Evolutionary conservation across 2,113 vertebrate species (phyloP).

Genomic region (Scatophagus argus): DNA sequence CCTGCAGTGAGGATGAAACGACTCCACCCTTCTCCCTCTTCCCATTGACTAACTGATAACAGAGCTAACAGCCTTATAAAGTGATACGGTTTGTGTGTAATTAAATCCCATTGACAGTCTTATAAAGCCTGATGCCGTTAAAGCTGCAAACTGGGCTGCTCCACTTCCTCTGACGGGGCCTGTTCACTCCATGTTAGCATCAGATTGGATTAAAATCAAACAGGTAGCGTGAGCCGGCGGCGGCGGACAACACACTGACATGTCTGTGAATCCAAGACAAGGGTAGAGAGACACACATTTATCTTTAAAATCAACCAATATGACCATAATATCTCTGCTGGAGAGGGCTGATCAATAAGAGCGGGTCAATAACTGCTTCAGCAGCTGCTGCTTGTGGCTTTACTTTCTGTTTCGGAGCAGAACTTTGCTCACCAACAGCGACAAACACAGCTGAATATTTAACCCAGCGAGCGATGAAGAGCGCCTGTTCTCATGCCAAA

Average conservation of each 20-base stretch:
- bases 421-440: slow-evolving; percentile 20
- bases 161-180: background rate
- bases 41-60: slow-evolving; percentile 57
- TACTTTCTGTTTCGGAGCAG: slow-evolving; percentile 26
- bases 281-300: background rate
- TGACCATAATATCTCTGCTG: background rate
- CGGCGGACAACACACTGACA: too few species aligned
- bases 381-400: slow-evolving; percentile 48
- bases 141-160: slow-evolving; percentile 21
- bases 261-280: background rate
- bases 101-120: slow-evolving; percentile 42
- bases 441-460: slow-evolving; percentile 61
- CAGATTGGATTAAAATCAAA: slow-evolving; percentile 18
- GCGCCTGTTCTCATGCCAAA: slow-evolving; percentile 51
- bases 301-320: background rate
- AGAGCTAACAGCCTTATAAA: slow-evolving; percentile 64
- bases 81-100: slow-evolving; percentile 33
- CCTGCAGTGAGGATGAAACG: slow-evolving; percentile 14
- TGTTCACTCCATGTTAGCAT: too few species aligned
- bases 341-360: slow-evolving; percentile 36
- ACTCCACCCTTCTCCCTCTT: background rate
- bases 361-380: slow-evolving; percentile 38
- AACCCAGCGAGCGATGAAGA: slow-evolving; percentile 49
- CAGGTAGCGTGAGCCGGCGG: background rate
- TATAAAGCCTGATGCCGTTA: slow-evolving; percentile 36